Evolutionary conservation across 1,140 invertebrate species (phyloP).

Genomic region (Latrodectus geometricus): DNA sequence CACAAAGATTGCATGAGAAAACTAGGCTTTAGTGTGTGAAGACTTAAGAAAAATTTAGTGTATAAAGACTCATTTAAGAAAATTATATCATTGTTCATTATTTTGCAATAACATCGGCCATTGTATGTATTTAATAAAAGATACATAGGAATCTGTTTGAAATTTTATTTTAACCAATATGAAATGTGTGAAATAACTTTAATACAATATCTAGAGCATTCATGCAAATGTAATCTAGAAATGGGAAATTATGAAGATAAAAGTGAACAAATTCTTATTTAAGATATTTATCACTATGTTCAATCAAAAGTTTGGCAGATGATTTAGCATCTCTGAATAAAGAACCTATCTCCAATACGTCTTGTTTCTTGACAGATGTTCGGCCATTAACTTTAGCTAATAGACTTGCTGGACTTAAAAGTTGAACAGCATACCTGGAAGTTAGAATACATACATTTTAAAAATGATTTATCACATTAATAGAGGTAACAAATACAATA

Average conservation of each 20-base stretch:
- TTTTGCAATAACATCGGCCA: neutral
- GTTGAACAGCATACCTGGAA: conserved; percentile 88
- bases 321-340: conserved; percentile 97
- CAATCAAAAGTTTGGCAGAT: conserved; percentile 90
- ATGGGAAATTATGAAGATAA: neutral
- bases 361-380: conserved; percentile 80
- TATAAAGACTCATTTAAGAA: conserved; percentile 72
- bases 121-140: neutral
- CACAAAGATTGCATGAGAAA: conserved; percentile 97
- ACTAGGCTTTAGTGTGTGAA: conserved; percentile 93
- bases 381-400: conserved; percentile 91
- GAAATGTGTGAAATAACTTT: no score
- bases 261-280: conserved; percentile 65
- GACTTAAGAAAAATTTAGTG: conserved; percentile 71
- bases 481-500: no score
- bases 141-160: neutral
- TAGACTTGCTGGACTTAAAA: conserved; percentile 90
- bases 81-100: no score
- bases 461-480: neutral
- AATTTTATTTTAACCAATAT: no score
- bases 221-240: no score
- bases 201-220: no score
- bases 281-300: conserved; percentile 94
- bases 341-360: conserved; percentile 85
- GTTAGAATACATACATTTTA: conserved; percentile 1